Percentiles rank a stretch among this genome's conserved stretches.
phyloP scores from a whole-genome alignment of 2,888 invertebrate species.

The Acheta domesticus region DNA sequence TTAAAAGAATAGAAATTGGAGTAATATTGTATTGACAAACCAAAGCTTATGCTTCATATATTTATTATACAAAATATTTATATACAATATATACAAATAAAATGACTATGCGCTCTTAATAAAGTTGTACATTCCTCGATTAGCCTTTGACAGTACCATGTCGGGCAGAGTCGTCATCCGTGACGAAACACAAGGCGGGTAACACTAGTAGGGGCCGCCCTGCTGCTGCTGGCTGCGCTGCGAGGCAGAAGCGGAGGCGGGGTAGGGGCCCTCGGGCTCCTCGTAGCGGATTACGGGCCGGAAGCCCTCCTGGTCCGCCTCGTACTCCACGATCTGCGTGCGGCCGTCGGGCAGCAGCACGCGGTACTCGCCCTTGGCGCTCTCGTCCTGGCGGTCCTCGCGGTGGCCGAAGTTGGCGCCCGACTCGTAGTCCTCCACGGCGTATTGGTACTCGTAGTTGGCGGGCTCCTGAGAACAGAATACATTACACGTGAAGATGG shows the following conservation, averaged over 20 bases:
- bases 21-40: too few relatives aligned
- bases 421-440: slow-evolving; percentile 57
- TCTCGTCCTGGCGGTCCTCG: slow-evolving; percentile 61
- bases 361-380: slow-evolving; percentile 62
- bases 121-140: too few relatives aligned
- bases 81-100: too few relatives aligned
- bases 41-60: too few relatives aligned
- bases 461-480: slow-evolving; percentile 53
- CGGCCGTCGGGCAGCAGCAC: slow-evolving; percentile 62
- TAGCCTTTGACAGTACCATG: too few relatives aligned
- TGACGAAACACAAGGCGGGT: too few relatives aligned
- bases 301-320: slow-evolving; percentile 59
- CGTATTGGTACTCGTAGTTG: slow-evolving; percentile 63
- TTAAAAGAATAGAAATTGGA: too few relatives aligned
- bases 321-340: slow-evolving; percentile 62
- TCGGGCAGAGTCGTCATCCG: too few relatives aligned
- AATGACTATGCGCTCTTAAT: too few relatives aligned
- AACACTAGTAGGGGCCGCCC: not conserved
- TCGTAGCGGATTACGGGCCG: not conserved
- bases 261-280: not conserved
- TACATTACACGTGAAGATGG: not conserved
- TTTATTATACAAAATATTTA: too few relatives aligned
- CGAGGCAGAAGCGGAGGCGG: slow-evolving; percentile 58
- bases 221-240: too few relatives aligned
- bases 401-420: slow-evolving; percentile 62